Conservation (phyloP, 2,797 vertebrate genomes). For the Eidolon dupreanum region DNA sequence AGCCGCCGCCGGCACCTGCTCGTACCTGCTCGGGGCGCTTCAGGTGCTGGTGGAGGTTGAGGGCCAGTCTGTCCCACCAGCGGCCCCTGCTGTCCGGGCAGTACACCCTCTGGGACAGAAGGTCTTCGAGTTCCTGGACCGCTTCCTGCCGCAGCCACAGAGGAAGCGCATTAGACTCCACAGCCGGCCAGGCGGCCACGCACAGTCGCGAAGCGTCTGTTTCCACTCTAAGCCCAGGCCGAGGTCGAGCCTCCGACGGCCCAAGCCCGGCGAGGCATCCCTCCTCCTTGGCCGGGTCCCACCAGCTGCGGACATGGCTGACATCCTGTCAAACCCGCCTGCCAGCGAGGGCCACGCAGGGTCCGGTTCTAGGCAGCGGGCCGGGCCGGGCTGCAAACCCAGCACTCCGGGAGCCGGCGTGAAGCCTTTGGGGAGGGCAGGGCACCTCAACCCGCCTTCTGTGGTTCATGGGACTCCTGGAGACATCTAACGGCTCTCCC, state of each 20-base stretch:
- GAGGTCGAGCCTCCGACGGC: fast-evolving
- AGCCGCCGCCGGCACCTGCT: too few species aligned
- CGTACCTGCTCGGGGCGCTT: conserved; percentile 86
- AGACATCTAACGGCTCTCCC: neutral
- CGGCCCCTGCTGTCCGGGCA: conserved; percentile 95
- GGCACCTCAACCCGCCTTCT: too few species aligned
- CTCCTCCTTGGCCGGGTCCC: neutral
- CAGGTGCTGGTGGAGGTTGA: conserved; percentile 96
- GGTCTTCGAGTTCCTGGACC: conserved; percentile 88
- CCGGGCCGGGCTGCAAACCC: too few species aligned
- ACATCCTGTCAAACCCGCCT: neutral
- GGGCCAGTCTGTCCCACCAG: conserved; percentile 97
- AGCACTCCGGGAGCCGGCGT: too few species aligned
- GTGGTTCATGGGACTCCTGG: neutral
- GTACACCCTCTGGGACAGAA: conserved; percentile 91
- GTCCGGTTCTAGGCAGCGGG: neutral
- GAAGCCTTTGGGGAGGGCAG: neutral
- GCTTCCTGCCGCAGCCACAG: conserved; percentile 88
- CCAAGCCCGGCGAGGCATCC: neutral
- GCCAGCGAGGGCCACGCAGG: fast-evolving
- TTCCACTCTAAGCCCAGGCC: neutral
- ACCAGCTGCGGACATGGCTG: fast-evolving
- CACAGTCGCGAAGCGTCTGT: neutral
- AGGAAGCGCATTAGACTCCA: neutral
- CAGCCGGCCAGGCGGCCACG: neutral